A percentile compares a stretch with the other conserved stretches of the same genome.
These are phyloP conservation scores for Otolemur garnettii DNA, from an alignment of 2,113 vertebrate genomes.

Conservation along the genomic window DNA sequence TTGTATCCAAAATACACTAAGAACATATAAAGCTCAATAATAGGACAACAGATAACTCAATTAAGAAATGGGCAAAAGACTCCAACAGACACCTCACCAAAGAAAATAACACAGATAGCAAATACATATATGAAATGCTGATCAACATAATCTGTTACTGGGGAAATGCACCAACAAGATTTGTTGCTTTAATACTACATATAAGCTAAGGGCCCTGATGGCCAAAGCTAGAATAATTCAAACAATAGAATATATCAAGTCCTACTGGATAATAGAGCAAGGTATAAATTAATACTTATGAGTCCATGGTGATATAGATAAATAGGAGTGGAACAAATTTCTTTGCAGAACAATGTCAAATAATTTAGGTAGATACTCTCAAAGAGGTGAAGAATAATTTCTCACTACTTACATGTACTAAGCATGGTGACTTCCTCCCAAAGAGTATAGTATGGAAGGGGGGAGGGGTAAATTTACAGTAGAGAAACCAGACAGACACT, in stretches of 20 bases:
- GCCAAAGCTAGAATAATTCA: not conserved
- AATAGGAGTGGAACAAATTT: not conserved
- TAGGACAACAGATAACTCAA: not conserved
- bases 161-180: not conserved
- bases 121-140: constrained; percentile 9
- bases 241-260: not conserved
- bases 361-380: not conserved
- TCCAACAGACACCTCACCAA: not conserved
- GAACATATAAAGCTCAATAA: not conserved
- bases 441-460: not conserved
- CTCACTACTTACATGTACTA: not conserved
- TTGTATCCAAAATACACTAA: not conserved
- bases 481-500: not conserved
- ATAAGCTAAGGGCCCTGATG: not conserved
- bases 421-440: not conserved
- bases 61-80: not conserved
- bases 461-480: not conserved
- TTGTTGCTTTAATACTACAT: not conserved
- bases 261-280: not conserved
- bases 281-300: not conserved
- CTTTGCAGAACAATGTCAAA: not conserved
- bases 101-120: not conserved
- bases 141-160: not conserved
- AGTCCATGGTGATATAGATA: not conserved
- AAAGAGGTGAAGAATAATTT: not conserved